Percentiles rank a stretch among this genome's conserved stretches.
Conservation (phyloP, 2,888 invertebrate species). For the Quadriops clusia region DNA sequence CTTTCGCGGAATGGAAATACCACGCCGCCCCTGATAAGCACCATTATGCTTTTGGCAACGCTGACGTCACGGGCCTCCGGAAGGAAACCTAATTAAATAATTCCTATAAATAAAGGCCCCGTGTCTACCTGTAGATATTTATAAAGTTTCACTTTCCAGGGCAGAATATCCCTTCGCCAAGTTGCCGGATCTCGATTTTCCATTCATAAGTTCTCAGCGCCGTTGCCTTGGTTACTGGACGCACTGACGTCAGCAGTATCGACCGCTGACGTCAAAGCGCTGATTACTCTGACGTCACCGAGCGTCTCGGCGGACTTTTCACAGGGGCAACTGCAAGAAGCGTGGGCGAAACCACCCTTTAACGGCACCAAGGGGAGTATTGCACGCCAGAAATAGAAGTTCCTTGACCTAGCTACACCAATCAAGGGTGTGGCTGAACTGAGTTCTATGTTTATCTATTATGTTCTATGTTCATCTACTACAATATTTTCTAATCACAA, state of each 20-base stretch:
- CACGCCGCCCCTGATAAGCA: no score
- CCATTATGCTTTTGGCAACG: no score
- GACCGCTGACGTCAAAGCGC: conserved; percentile 21
- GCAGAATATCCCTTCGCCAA: conserved; percentile 16
- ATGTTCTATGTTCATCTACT: no score
- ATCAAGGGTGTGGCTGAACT: no score
- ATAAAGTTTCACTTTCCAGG: conserved; percentile 20
- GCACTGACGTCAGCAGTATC: conserved; percentile 22
- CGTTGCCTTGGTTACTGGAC: conserved; percentile 21
- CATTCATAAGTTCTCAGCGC: conserved; percentile 22
- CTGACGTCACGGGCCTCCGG: no score
- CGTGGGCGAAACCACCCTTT: conserved; percentile 18
- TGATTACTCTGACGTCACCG: conserved; percentile 23
- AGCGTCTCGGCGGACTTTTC: conserved; percentile 24
- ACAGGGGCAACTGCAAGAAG: conserved; percentile 18
- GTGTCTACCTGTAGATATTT: conserved; percentile 4
- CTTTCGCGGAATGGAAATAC: no score
- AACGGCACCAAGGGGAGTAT: conserved; percentile 14
- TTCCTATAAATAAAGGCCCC: no score
- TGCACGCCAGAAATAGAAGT: conserved; percentile 18
- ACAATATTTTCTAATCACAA: no score
- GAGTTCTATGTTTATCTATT: no score
- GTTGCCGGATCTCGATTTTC: conserved; percentile 20
- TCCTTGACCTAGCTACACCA: conserved; percentile 23
- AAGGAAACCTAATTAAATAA: no score